Percentiles rank a stretch among this genome's conserved stretches.
phyloP scores from a whole-genome alignment of 2,797 vertebrate genomes.

The Poecilia velifera region DNA sequence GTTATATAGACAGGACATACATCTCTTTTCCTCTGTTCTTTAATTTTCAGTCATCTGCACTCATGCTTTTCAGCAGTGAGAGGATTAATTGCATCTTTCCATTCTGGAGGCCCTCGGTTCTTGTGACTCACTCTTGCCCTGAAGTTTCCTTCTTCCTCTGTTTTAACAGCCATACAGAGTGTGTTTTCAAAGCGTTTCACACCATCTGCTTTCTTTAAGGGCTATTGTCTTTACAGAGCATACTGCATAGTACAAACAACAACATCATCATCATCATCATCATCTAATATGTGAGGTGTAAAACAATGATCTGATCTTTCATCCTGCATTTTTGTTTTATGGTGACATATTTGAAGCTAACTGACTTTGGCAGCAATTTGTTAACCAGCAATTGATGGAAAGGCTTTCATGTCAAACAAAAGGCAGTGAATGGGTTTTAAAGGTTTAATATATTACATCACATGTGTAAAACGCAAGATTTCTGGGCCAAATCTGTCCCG shows the following conservation, averaged over 20 bases:
- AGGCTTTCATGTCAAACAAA: neutral
- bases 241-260: neutral
- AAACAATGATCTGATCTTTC: neutral
- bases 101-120: slow-evolving; percentile 35
- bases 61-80: neutral
- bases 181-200: slow-evolving; percentile 16
- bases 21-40: neutral
- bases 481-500: too few species aligned
- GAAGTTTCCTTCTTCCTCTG: slow-evolving; percentile 62
- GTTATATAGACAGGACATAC: neutral
- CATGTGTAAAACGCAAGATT: too few species aligned
- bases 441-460: too few species aligned
- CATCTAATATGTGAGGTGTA: neutral
- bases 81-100: slow-evolving; percentile 28
- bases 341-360: neutral
- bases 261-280: neutral
- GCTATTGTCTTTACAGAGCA: neutral
- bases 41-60: neutral
- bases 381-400: neutral
- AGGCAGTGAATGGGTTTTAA: neutral
- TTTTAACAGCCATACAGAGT: neutral
- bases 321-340: too few species aligned
- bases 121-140: slow-evolving; percentile 69
- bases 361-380: neutral
- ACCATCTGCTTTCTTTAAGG: slow-evolving; percentile 9